Conservation (phyloP, 2,113 vertebrate species). For the Actenoides lindsayi region DNA sequence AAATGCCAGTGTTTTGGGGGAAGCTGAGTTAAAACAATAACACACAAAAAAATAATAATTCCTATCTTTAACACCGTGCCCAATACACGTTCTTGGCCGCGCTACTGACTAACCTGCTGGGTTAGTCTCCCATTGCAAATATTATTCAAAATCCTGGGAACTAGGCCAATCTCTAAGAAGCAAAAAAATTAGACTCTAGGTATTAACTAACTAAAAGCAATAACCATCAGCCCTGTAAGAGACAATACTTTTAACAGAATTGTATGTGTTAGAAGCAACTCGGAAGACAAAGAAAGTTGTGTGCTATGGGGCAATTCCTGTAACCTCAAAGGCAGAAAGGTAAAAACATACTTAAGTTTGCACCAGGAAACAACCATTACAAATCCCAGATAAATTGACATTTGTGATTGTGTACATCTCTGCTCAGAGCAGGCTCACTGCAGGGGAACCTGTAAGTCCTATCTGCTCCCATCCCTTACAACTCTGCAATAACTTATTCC, state of each 20-base stretch:
- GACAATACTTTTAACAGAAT: background rate
- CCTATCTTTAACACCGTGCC: background rate
- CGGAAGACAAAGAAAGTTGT: background rate
- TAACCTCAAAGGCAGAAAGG: background rate
- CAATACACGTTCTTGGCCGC: background rate
- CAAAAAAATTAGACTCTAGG: background rate
- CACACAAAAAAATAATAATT: background rate
- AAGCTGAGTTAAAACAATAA: background rate
- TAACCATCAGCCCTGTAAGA: background rate
- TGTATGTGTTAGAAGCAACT: background rate
- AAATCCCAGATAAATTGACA: background rate
- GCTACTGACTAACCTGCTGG: constrained; percentile 7
- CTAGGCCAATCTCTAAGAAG: constrained; percentile 24
- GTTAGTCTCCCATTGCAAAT: constrained; percentile 20
- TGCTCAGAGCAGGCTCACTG: background rate
- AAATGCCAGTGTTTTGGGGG: background rate
- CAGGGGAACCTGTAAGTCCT: background rate
- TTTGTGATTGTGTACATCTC: background rate
- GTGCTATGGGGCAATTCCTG: background rate
- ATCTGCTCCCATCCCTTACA: background rate
- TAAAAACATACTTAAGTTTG: background rate
- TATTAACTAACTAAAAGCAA: constrained; percentile 22
- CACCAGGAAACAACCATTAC: background rate
- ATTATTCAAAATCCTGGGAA: constrained; percentile 65
- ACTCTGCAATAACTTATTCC: background rate